Evolutionary conservation across 2,797 vertebrate genomes (phyloP).

Genomic region (Crypturellus tataupa): DNA sequence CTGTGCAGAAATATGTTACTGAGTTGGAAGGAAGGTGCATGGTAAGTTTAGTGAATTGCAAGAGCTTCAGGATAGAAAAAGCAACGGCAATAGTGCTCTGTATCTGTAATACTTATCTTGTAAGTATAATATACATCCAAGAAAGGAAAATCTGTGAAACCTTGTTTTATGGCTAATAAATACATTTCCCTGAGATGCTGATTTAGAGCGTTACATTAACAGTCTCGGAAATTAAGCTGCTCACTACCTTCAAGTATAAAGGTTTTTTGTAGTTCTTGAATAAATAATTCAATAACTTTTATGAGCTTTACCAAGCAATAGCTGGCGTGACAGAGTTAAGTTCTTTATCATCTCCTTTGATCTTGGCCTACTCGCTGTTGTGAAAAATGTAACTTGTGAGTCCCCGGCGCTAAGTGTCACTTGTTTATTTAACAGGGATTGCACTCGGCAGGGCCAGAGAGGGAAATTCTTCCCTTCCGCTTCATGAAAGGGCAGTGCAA

Average conservation of each 20-base stretch:
- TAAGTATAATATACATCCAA: background rate
- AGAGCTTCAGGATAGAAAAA: background rate
- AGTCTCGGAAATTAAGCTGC: slow-evolving; percentile 21
- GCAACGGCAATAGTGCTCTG: background rate
- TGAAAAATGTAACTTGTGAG: background rate
- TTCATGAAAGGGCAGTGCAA: background rate
- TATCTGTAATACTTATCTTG: background rate
- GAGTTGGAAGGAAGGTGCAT: background rate
- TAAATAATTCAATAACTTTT: slow-evolving; percentile 54
- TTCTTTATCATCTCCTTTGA: slow-evolving; percentile 48
- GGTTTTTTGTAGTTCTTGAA: background rate
- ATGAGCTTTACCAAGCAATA: background rate
- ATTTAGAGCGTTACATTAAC: slow-evolving; percentile 13
- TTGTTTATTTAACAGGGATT: background rate
- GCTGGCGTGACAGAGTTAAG: background rate
- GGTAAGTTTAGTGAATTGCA: background rate
- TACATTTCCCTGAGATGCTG: slow-evolving; percentile 13
- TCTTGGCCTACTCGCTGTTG: slow-evolving; percentile 1
- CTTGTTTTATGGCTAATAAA: slow-evolving; percentile 25
- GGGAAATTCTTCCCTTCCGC: accelerated
- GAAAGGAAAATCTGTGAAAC: slow-evolving; percentile 7
- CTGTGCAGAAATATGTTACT: accelerated
- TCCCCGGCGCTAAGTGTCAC: background rate
- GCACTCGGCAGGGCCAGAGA: background rate
- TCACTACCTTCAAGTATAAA: slow-evolving; percentile 14